Evolutionary conservation across 2,888 invertebrate genomes (phyloP), one percentile per base, ranked within the genome.

Genomic region (Lamellibrachia columna): DNA sequence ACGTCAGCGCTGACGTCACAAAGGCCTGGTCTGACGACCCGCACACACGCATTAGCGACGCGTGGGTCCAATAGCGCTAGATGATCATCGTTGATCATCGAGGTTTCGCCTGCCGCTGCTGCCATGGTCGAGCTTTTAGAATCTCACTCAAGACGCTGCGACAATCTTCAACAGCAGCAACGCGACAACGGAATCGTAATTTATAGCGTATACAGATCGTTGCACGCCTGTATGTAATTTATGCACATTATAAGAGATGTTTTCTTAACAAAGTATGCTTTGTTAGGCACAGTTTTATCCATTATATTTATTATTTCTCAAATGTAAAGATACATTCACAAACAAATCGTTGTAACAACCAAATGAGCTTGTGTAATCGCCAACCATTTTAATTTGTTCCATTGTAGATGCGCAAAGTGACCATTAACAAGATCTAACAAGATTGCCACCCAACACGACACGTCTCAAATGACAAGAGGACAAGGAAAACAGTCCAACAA

Each of bases 1-100:
- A 75, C 75, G 75, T 75, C 75, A 75, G 75, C n/a, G 75, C 75
- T 75, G 75, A 75, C 75, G 75, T 75, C 75, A 75, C 75, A n/a
- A 22, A 15, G 75, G 75, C 75, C 75, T 15, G 75, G 55, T 3
- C 55, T 55, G 55, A 55, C 55, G 7, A 55, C 55, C 55, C 7
- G 22, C 0, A n/a, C 3, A 75, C 4, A 22, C 75, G 75, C 75
- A 15, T 22, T 75, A 15, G 75, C 75, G 7, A 75, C 75, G 75
- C 75, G 75, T 22, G 75, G 6, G 75, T 75, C 75, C 15, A 22
- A 11, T 22, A 75, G 22, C 60, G 22, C 75, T 6, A n/a, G 6
- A 15, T n/a, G 75, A 15, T 40, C 1, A 40, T 75, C 75, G 75
- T 75, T 22, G 15, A 75, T 75, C 75, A 75, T 55, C 22, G n/a